Percentiles rank a stretch among this genome's conserved stretches.
These are phyloP conservation scores for Meandrusa payeni DNA, from an alignment of 2,888 invertebrate genomes.

Conservation along the genomic window DNA sequence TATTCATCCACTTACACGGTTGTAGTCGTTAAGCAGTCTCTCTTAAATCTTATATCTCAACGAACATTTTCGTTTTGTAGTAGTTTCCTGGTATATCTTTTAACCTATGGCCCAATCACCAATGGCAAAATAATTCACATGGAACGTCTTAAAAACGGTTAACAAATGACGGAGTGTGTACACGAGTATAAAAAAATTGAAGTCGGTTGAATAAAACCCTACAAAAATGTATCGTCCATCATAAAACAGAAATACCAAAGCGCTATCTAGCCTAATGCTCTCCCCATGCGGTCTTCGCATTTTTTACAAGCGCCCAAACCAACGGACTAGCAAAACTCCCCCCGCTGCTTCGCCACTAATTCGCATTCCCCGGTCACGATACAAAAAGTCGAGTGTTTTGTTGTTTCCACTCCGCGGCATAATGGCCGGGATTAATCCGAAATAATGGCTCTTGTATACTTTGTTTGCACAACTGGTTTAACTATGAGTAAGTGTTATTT, in stretches of 20 bases:
- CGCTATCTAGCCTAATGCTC: conserved; percentile 9
- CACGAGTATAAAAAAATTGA: no score
- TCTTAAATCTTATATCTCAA: no score
- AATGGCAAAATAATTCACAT: no score
- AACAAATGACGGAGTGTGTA: no score
- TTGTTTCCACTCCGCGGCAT: conserved; percentile 9
- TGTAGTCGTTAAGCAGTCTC: no score
- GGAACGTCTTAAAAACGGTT: no score
- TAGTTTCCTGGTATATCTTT: no score
- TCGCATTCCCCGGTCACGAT: conserved; percentile 31
- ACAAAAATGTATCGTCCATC: conserved; percentile 7
- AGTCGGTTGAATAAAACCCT: no score
- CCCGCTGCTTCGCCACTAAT: conserved; percentile 48
- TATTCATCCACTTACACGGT: no score
- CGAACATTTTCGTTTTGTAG: no score
- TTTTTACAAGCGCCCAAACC: conserved; percentile 39
- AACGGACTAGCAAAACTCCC: conserved; percentile 37
- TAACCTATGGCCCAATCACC: no score
- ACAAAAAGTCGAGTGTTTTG: conserved; percentile 20
- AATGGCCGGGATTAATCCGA: conserved; percentile 18
- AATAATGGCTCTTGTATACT: conserved; percentile 19
- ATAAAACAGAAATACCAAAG: conserved; percentile 13
- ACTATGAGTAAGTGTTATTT: conserved; percentile 17
- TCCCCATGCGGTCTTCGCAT: conserved; percentile 34
- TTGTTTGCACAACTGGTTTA: conserved; percentile 13